Evolutionary conservation across 1,140 invertebrate species (phyloP).

Genomic region (Apis florea): DNA sequence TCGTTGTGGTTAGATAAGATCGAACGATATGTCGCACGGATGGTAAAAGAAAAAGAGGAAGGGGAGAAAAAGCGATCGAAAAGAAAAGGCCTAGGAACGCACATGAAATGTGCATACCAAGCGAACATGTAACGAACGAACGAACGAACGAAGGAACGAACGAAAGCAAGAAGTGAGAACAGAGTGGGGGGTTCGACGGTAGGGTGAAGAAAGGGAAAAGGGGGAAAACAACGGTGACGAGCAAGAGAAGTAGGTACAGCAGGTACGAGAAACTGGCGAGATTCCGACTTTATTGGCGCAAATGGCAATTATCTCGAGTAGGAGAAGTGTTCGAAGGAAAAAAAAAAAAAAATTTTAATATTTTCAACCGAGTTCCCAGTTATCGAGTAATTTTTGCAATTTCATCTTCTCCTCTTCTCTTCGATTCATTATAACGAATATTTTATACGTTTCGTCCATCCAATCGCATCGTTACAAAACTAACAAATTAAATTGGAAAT

Average conservation of each 20-base stretch:
- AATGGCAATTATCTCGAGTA: slow-evolving; percentile 65
- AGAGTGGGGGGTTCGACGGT: background rate
- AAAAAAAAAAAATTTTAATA: slow-evolving; percentile 54
- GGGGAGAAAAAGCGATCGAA: background rate
- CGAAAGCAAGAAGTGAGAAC: background rate
- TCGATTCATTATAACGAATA: slow-evolving; percentile 23
- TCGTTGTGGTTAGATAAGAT: slow-evolving; percentile 2
- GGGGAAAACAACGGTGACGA: slow-evolving; percentile 27
- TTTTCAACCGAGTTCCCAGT: slow-evolving; percentile 46
- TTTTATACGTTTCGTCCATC: slow-evolving; percentile 36
- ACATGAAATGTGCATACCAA: background rate
- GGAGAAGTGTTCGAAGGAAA: slow-evolving; percentile 55
- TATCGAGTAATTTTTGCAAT: slow-evolving; percentile 48
- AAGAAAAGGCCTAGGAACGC: background rate
- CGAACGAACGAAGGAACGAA: background rate
- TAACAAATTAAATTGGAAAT: slow-evolving; percentile 53
- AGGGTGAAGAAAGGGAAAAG: slow-evolving; percentile 17
- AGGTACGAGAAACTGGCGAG: slow-evolving; percentile 38
- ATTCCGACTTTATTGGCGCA: slow-evolving; percentile 60
- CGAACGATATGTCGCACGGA: slow-evolving; percentile 18
- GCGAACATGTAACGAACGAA: background rate
- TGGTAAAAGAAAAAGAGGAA: slow-evolving; percentile 1
- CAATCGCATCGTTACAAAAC: slow-evolving; percentile 45
- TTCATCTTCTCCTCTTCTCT: slow-evolving; percentile 14
- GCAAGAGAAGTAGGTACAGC: background rate